phyloP scores from a whole-genome alignment of 2,888 invertebrate species.

The Cylloceria caligata region DNA sequence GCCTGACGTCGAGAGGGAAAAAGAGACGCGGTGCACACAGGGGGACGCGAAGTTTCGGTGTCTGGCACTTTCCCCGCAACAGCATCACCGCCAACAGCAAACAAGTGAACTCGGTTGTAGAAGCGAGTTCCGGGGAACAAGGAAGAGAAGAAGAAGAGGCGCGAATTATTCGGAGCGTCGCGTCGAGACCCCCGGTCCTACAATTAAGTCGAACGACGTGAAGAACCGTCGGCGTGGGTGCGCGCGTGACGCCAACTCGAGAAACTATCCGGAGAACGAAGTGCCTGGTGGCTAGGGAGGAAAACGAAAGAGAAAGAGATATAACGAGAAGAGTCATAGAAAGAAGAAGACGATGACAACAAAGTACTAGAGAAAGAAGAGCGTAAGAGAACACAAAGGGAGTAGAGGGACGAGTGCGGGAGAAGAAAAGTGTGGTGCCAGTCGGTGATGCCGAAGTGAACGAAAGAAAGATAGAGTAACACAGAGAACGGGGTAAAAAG shows the following conservation, averaged over 20 bases:
- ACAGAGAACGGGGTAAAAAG: conserved; percentile 8
- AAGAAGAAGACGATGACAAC: neutral
- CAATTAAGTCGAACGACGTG: conserved; percentile 61
- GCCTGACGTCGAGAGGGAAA: conserved; percentile 22
- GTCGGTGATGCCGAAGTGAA: conserved; percentile 16
- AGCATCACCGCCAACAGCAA: neutral
- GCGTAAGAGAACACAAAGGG: conserved; percentile 36
- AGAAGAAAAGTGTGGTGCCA: conserved; percentile 40
- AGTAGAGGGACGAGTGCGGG: conserved; percentile 20
- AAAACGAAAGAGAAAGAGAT: neutral
- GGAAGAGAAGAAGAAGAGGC: conserved; percentile 37
- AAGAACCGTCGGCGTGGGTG: conserved; percentile 31
- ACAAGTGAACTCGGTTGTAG: conserved; percentile 41
- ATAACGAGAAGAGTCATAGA: neutral
- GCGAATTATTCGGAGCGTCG: conserved; percentile 61
- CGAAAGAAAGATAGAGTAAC: neutral
- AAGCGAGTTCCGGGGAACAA: conserved; percentile 4
- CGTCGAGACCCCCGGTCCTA: conserved; percentile 32
- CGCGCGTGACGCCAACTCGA: conserved; percentile 30
- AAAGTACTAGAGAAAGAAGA: conserved; percentile 11
- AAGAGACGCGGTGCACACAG: conserved; percentile 28
- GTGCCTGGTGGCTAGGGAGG: conserved; percentile 6
- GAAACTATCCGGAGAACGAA: conserved; percentile 22
- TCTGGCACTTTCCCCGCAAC: conserved; percentile 42
- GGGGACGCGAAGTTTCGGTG: conserved; percentile 37